Evolutionary conservation across 2,888 invertebrate genomes (phyloP).

Genomic region (Ophioninae sp.): DNA sequence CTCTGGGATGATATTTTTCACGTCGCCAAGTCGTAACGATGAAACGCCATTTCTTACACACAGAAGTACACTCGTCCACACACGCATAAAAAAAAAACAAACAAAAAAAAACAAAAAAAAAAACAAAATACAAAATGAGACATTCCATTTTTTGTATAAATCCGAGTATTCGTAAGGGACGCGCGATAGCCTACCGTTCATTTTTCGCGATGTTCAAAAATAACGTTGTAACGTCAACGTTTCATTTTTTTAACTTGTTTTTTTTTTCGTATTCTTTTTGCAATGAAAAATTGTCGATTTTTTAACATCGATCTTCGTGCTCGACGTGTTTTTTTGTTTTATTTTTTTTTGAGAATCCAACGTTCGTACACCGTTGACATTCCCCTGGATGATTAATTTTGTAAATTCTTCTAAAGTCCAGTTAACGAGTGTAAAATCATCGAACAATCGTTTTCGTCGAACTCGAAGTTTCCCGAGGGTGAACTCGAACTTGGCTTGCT

Average conservation of each 20-base stretch:
- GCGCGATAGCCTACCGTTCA: constrained; percentile 52
- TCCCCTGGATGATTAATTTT: background rate
- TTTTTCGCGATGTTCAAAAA: constrained; percentile 42
- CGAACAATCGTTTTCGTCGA: background rate
- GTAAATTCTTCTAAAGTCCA: background rate
- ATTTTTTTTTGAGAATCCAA: background rate
- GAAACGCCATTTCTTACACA: constrained; percentile 30
- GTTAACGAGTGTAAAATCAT: background rate
- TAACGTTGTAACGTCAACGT: background rate
- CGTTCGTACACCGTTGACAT: background rate
- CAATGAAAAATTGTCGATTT: too few relatives aligned
- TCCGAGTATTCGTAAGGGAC: constrained; percentile 55
- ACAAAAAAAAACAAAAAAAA: constrained; percentile 8
- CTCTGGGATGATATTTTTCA: constrained; percentile 57
- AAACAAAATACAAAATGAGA: constrained; percentile 42
- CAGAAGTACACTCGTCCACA: constrained; percentile 12
- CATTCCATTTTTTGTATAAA: constrained; percentile 62
- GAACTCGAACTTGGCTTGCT: background rate
- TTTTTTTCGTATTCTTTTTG: background rate
- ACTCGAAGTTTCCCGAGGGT: background rate
- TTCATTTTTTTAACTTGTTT: background rate
- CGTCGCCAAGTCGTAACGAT: constrained; percentile 42
- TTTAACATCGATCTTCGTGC: background rate
- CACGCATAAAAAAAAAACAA: constrained; percentile 5
- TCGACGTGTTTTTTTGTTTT: background rate